Conservation (phyloP, 2,888 invertebrate genomes). For the Lasioglossum vierecki region DNA sequence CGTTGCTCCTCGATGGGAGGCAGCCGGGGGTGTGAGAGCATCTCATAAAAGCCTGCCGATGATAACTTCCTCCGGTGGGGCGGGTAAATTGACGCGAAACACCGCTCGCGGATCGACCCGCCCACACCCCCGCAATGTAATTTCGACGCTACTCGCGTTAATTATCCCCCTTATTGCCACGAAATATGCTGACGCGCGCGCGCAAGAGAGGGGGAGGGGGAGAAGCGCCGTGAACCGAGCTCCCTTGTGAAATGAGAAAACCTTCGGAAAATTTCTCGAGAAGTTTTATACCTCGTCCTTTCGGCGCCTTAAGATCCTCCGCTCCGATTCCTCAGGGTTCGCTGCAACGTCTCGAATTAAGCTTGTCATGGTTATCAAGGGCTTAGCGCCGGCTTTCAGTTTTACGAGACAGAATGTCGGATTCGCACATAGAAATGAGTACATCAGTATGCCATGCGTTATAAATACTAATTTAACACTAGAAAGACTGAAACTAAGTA, state of each 20-base stretch:
- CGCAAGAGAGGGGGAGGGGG: background rate
- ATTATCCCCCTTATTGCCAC: constrained; percentile 36
- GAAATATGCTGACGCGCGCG: background rate
- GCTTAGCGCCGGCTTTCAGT: background rate
- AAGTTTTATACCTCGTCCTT: background rate
- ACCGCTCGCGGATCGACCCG: background rate
- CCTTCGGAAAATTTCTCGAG: background rate
- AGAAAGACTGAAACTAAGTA: too few relatives aligned
- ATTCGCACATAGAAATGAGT: background rate
- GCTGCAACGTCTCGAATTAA: background rate
- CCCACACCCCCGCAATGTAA: constrained; percentile 10
- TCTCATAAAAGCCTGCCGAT: constrained; percentile 3
- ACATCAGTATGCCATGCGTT: background rate
- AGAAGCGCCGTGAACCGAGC: background rate
- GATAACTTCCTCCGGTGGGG: constrained; percentile 7
- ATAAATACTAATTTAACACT: background rate
- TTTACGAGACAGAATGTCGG: background rate
- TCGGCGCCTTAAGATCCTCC: background rate
- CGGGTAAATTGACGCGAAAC: constrained; percentile 8
- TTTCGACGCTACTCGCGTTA: constrained; percentile 40
- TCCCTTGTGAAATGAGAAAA: background rate
- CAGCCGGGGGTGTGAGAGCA: background rate
- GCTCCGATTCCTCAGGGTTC: background rate
- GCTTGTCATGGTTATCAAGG: background rate
- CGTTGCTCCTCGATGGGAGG: background rate